Evolutionary conservation across 2,113 vertebrate species (phyloP).

Genomic region (Chinchilla lanigera): DNA sequence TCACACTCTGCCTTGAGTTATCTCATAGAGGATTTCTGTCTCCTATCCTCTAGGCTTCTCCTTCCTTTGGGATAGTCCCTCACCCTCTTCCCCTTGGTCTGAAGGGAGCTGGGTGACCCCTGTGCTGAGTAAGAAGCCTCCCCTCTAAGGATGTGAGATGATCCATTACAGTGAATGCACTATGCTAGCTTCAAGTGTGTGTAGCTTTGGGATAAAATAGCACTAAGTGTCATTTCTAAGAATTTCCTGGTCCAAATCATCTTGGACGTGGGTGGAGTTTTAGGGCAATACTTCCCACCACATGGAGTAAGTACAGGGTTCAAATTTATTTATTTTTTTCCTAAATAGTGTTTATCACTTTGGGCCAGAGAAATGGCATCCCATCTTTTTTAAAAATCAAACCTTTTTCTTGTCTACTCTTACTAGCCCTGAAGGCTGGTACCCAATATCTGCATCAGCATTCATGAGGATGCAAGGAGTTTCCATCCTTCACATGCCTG

Average conservation of each 20-base stretch:
- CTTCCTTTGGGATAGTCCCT: not conserved
- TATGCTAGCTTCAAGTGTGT: not conserved
- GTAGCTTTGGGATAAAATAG: not conserved
- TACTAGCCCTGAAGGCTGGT: accelerated
- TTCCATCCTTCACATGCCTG: not conserved
- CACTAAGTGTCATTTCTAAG: not conserved
- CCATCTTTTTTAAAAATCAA: not conserved
- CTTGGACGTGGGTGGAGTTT: not conserved
- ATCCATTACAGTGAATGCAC: not conserved
- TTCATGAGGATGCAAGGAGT: not conserved
- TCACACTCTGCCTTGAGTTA: not conserved
- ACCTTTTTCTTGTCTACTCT: not conserved
- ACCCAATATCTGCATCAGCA: accelerated
- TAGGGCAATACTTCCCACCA: not conserved
- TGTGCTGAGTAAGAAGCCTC: not conserved
- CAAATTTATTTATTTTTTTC: not conserved
- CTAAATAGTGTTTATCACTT: not conserved
- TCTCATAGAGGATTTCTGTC: not conserved
- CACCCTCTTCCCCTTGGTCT: not conserved
- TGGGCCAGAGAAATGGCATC: not conserved
- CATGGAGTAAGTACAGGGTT: not conserved
- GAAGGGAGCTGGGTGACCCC: not conserved
- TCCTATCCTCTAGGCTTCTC: not conserved
- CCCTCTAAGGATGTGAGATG: not conserved
- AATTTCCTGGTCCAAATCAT: not conserved